Conservation (phyloP, 2,888 invertebrate species). For the Cryptosula pallasiana region DNA sequence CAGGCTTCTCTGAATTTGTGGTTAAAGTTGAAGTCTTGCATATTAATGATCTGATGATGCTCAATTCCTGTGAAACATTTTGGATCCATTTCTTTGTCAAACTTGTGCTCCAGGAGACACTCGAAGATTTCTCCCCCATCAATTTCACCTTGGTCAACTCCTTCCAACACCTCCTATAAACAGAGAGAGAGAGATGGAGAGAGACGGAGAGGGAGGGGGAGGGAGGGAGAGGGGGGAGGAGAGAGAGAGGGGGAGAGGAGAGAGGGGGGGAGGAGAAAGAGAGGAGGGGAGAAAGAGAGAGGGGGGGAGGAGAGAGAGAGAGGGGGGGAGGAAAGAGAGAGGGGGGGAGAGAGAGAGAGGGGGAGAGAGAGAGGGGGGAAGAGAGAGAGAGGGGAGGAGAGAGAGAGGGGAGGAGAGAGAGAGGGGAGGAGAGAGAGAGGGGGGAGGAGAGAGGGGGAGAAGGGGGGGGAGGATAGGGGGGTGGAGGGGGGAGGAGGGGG, state of each 20-base stretch:
- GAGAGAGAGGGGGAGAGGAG: conserved; percentile 8
- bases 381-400: conserved; percentile 26
- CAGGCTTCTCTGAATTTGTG: conserved; percentile 93
- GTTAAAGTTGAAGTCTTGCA: conserved; percentile 89
- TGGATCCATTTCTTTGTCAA: conserved; percentile 72
- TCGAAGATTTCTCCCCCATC: conserved; percentile 77
- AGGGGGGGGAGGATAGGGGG: no score
- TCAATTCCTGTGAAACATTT: conserved; percentile 91
- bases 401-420: conserved; percentile 25
- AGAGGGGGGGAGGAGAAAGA: conserved; percentile 4
- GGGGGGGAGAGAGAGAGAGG: conserved; percentile 21
- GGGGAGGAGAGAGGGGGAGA: conserved; percentile 15
- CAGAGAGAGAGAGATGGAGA: no score
- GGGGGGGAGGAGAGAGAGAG: neutral
- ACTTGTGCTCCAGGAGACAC: conserved; percentile 86
- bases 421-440: conserved; percentile 24
- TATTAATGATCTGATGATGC: conserved; percentile 88
- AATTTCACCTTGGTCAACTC: conserved; percentile 34
- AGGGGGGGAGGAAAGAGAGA: conserved; percentile 3
- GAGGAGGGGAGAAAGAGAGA: conserved; percentile 10
- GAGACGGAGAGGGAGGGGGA: no score
- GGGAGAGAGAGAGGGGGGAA: conserved; percentile 24
- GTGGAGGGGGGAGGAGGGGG: conserved; percentile 1
- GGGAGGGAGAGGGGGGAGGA: no score
- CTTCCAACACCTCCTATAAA: neutral